A percentile compares a stretch with the other conserved stretches of the same genome.
These are phyloP conservation scores for Drosophila lacicola DNA, from an alignment of 2,888 invertebrate genomes.

Conservation along the genomic window DNA sequence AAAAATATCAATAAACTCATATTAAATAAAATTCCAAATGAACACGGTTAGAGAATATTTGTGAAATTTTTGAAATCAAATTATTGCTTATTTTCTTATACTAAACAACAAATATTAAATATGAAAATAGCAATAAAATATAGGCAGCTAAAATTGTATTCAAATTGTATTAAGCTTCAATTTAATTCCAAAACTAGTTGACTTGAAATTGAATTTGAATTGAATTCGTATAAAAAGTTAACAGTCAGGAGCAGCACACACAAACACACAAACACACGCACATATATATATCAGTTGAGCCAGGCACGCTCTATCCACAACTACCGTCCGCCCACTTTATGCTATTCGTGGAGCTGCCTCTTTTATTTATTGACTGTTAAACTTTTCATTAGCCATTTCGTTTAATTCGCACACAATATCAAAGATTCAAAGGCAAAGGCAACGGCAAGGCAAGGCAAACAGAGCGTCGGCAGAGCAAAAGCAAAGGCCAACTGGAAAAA, in stretches of 20 bases:
- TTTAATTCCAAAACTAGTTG: slow-evolving; percentile 8
- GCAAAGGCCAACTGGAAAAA: slow-evolving; percentile 27
- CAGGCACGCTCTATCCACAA: background rate
- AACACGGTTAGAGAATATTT: no score
- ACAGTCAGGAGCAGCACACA: slow-evolving; percentile 15
- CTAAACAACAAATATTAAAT: background rate
- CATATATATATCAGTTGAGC: background rate
- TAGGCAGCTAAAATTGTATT: background rate
- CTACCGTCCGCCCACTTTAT: slow-evolving; percentile 15
- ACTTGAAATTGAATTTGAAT: slow-evolving; percentile 27
- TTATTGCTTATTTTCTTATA: no score
- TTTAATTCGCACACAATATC: slow-evolving; percentile 79
- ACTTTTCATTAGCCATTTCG: slow-evolving; percentile 82
- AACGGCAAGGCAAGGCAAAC: background rate
- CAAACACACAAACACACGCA: background rate
- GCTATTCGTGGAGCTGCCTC: slow-evolving; percentile 33
- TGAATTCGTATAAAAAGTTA: slow-evolving; percentile 19
- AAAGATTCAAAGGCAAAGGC: slow-evolving; percentile 63
- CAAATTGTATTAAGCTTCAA: background rate
- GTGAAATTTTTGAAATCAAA: no score
- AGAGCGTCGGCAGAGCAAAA: slow-evolving; percentile 22
- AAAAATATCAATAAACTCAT: background rate
- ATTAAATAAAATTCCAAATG: background rate
- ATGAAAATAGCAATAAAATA: background rate
- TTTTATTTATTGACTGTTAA: slow-evolving; percentile 80